Evolutionary conservation across 2,888 invertebrate species (phyloP), one percentile per base, ranked within the genome.

Genomic region (Dichetophora obliterata): DNA sequence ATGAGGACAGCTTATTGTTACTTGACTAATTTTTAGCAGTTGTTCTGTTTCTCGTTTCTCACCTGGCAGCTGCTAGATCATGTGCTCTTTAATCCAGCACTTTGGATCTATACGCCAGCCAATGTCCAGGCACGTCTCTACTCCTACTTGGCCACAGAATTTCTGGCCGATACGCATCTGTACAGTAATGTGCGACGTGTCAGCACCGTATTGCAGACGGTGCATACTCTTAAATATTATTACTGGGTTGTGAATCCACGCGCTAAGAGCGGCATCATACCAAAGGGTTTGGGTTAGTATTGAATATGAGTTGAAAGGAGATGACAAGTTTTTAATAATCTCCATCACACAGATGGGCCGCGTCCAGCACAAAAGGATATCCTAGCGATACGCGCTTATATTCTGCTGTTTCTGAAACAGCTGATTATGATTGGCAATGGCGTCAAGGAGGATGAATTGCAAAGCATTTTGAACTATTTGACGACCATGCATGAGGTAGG

Each of bases 51-150:
- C 93, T 95, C 95, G 88, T 95, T 95, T 91, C 92, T 95, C 87
- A 95, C 95, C 86, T 95, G 95, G 94, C 98, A 99, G 95, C 93
- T 99, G 84, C 92, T 99, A 92, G 99, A 99, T 91, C 98, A 99
- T 91, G 95, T 99, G 78, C 93, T 99, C 82, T 99, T 99, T 93
- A 99, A 99, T 92, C 99, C 99, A 9, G 97, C 98, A 43, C 92
- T 99, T 80, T 99, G 99, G 99, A 98, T 99, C 86, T 97, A 99
- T 91, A 97, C 99, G 14, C 96, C 98, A 71, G 96, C 98, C 48
- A 94, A 96, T 81, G 99, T 99, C 9, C 98, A 98, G 90, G 96
- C 96, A 65, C 92, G 95, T 82, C 93, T 99, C 70, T 99, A 99
- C 91, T 96, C 97, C 86, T 99, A 99, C 91, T 91, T 99, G 90